Conservation (phyloP, 2,113 vertebrate species). For the Origma solitaria region DNA sequence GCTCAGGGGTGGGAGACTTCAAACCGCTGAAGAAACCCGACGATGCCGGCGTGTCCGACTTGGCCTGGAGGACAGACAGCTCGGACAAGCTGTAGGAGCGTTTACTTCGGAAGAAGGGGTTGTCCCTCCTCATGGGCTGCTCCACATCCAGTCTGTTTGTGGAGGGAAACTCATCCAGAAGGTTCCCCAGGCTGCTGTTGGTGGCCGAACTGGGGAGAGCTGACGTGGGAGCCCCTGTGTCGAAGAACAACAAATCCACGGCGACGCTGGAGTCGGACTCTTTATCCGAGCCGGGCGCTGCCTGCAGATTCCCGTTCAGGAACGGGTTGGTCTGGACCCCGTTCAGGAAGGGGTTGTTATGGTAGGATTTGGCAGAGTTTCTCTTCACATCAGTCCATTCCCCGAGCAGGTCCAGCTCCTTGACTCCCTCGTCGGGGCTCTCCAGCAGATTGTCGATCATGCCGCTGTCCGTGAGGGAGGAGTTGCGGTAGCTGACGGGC, state of each 20-base stretch:
- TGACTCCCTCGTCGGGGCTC: conserved; percentile 78
- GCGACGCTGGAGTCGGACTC: conserved; percentile 52
- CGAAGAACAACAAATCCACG: conserved; percentile 83
- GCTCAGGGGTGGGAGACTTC: conserved; percentile 90
- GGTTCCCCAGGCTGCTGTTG: conserved; percentile 69
- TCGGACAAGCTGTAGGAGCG: conserved; percentile 96
- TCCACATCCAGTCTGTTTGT: conserved; percentile 46
- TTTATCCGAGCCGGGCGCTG: conserved; percentile 54
- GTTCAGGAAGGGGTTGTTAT: conserved; percentile 85
- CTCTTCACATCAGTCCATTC: conserved; percentile 72
- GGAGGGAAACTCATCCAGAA: conserved; percentile 71
- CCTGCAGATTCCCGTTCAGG: conserved; percentile 72
- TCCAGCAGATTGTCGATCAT: conserved; percentile 87
- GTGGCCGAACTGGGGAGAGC: conserved; percentile 9
- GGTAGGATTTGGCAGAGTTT: conserved; percentile 58
- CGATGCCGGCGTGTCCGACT: conserved; percentile 53
- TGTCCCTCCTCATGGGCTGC: conserved; percentile 74
- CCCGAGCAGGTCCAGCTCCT: conserved; percentile 84
- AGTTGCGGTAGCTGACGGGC: conserved; percentile 81
- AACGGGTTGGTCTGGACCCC: conserved; percentile 88
- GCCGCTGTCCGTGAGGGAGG: conserved; percentile 88
- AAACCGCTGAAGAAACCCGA: conserved; percentile 80
- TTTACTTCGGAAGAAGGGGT: conserved; percentile 93
- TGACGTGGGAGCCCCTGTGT: conserved; percentile 53
- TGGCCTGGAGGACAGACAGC: conserved; percentile 88